Conservation (phyloP, 2,797 vertebrate species). For the Acanthis flammea region DNA sequence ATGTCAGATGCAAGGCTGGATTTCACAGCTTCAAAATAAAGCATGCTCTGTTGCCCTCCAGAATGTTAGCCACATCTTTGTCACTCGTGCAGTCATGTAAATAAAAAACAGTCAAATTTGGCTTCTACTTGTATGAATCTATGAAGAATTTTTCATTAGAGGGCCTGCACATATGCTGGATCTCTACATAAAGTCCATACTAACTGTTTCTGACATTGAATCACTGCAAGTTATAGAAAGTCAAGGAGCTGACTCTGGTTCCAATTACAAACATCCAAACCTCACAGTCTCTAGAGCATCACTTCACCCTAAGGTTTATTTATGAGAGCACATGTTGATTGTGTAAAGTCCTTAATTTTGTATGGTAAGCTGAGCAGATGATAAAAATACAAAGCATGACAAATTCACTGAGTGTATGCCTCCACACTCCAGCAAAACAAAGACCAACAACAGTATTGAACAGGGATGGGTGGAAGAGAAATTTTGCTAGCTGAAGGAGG, state of each 20-base stretch:
- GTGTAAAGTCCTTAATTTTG: background rate
- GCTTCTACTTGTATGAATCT: background rate
- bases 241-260: background rate
- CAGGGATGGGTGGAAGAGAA: background rate
- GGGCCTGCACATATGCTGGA: background rate
- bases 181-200: background rate
- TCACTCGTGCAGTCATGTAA: no score
- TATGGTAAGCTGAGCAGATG: background rate
- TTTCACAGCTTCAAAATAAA: background rate
- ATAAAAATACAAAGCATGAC: background rate
- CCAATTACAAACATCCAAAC: background rate
- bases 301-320: background rate
- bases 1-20: background rate
- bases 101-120: background rate
- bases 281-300: background rate
- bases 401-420: background rate
- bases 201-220: background rate
- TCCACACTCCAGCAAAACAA: background rate
- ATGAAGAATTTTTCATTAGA: background rate
- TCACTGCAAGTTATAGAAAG: background rate
- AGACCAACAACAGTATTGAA: background rate
- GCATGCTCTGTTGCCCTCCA: background rate
- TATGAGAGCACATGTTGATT: background rate
- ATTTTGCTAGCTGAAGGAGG: background rate
- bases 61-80: background rate